Conservation (phyloP, 1,140 invertebrate genomes). For the Nasonia longicornis region DNA sequence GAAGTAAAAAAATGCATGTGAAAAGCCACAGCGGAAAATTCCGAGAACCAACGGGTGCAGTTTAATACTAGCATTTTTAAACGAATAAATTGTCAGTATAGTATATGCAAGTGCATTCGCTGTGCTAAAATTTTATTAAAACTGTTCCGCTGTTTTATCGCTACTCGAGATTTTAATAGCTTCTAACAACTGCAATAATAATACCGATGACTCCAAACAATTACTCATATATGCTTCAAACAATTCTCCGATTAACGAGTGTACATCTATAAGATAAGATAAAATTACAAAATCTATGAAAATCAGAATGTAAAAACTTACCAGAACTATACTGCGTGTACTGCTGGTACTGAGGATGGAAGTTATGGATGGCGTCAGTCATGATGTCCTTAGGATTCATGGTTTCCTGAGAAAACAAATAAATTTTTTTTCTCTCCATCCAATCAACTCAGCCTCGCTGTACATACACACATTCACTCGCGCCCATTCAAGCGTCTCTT, state of each 20-base stretch:
- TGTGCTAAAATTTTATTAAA: no score
- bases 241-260: background rate
- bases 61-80: background rate
- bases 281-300: constrained; percentile 48
- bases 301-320: constrained; percentile 67
- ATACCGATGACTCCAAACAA: background rate
- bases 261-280: background rate
- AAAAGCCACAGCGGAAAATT: no score
- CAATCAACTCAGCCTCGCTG: background rate
- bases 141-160: no score
- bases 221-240: background rate
- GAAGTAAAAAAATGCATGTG: no score
- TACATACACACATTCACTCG: background rate
- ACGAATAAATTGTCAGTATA: background rate
- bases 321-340: constrained; percentile 98
- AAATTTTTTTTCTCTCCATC: constrained; percentile 9
- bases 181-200: background rate
- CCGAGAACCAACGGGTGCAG: no score
- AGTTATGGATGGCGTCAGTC: constrained; percentile 99
- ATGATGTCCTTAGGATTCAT: constrained; percentile 99
- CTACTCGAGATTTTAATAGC: background rate
- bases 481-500: background rate
- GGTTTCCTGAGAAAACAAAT: constrained; percentile 82
- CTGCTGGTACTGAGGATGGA: constrained; percentile 99
- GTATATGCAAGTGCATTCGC: no score